phyloP scores from a whole-genome alignment of 2,113 vertebrate genomes.

The Gymnobelideus leadbeateri region DNA sequence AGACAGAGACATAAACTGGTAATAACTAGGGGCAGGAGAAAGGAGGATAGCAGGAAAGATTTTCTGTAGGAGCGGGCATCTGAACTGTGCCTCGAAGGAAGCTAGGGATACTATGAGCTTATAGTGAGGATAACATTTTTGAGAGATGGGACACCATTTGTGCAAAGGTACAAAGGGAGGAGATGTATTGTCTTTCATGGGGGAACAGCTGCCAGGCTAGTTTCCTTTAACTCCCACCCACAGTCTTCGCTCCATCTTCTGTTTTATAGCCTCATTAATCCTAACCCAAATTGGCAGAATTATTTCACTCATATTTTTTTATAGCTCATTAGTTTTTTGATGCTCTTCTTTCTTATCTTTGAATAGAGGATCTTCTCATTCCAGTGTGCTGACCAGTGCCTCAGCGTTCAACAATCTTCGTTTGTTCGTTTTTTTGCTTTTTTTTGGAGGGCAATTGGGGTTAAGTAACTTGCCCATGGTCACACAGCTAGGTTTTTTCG shows the following conservation, averaged over 20 bases:
- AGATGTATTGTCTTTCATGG: background rate
- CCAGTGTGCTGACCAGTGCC: background rate
- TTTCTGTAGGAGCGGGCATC: background rate
- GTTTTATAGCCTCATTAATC: background rate
- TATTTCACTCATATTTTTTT: background rate
- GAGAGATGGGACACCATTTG: background rate
- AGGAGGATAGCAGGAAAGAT: background rate
- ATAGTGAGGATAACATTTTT: background rate
- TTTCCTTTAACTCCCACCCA: background rate
- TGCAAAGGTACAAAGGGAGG: background rate
- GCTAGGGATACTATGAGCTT: background rate
- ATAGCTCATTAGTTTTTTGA: background rate
- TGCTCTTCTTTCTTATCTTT: background rate
- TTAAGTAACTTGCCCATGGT: too few species aligned
- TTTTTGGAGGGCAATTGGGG: too few species aligned
- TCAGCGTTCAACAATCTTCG: background rate
- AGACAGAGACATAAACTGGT: background rate
- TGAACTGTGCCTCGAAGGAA: background rate
- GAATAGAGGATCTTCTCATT: background rate
- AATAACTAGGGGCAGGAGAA: background rate
- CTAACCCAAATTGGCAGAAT: background rate
- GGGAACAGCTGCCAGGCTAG: background rate
- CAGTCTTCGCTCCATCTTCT: background rate
- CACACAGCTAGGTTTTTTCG: too few species aligned
- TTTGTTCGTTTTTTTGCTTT: too few species aligned